Conservation (phyloP, 2,113 vertebrate species). For the Martes martes region DNA sequence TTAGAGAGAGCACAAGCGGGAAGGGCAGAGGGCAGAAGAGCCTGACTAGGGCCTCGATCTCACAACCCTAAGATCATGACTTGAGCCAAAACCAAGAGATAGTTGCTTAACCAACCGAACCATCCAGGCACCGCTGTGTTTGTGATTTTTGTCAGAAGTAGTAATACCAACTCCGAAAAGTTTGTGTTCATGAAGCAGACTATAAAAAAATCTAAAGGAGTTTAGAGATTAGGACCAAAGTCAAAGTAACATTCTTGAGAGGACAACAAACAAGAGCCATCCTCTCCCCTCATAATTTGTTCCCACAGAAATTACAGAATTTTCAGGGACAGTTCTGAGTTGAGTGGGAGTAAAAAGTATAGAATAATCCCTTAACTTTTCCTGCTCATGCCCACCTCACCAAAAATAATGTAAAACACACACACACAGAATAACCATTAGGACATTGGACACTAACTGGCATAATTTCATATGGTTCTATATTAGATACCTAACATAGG, state of each 20-base stretch:
- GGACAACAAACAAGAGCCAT: not conserved
- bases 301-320: not conserved
- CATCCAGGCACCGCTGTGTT: not conserved
- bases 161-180: not conserved
- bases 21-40: not conserved
- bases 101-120: not conserved
- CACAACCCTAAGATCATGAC: not conserved
- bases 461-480: not conserved
- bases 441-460: not conserved
- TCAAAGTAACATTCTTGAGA: not conserved
- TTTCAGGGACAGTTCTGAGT: not conserved
- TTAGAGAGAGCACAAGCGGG: not conserved
- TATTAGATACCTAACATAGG: not conserved
- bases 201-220: not conserved
- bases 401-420: not conserved
- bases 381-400: not conserved
- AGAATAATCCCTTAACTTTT: not conserved
- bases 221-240: not conserved
- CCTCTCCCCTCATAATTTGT: not conserved
- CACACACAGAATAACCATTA: not conserved
- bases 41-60: not conserved
- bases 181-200: conserved; percentile 1
- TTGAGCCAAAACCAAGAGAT: not conserved
- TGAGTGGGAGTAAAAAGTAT: not conserved
- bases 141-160: not conserved